Conservation (phyloP, 2,797 vertebrate genomes). For the Acipenser transmontanus region DNA sequence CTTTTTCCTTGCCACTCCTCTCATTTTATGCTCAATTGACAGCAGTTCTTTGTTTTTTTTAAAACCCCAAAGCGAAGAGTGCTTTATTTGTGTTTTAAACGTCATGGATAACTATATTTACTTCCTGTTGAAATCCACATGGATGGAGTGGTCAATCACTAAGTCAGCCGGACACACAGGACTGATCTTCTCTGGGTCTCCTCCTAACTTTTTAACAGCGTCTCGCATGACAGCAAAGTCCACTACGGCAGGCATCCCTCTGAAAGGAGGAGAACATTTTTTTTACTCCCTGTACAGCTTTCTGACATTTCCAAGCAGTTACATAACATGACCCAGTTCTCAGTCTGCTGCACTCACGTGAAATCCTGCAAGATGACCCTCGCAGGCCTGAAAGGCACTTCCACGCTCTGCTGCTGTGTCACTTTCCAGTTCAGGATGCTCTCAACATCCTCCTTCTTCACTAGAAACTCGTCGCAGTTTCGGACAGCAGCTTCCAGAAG, state of each 20-base stretch:
- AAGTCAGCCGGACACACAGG: constrained; percentile 91
- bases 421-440: constrained; percentile 87
- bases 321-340: too few relatives aligned
- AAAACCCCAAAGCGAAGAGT: too few relatives aligned
- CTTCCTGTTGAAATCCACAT: constrained; percentile 94
- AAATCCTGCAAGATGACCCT: constrained; percentile 95
- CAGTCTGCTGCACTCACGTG: constrained; percentile 65
- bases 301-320: neutral
- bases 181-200: constrained; percentile 90
- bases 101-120: constrained; percentile 42
- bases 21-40: too few relatives aligned
- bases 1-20: too few relatives aligned
- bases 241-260: constrained; percentile 91
- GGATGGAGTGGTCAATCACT: constrained; percentile 95
- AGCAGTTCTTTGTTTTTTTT: too few relatives aligned
- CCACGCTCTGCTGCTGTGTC: constrained; percentile 75
- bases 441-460: constrained; percentile 82
- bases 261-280: constrained; percentile 33
- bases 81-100: too few relatives aligned
- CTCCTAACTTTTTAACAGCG: constrained; percentile 80
- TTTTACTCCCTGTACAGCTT: neutral
- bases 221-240: constrained; percentile 98
- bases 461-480: constrained; percentile 89
- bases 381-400: constrained; percentile 90
- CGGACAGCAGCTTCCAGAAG: constrained; percentile 87